Base-by-base conservation (phyloP, 2,888 invertebrate genomes). In the Nomada goodeniana region DNA sequence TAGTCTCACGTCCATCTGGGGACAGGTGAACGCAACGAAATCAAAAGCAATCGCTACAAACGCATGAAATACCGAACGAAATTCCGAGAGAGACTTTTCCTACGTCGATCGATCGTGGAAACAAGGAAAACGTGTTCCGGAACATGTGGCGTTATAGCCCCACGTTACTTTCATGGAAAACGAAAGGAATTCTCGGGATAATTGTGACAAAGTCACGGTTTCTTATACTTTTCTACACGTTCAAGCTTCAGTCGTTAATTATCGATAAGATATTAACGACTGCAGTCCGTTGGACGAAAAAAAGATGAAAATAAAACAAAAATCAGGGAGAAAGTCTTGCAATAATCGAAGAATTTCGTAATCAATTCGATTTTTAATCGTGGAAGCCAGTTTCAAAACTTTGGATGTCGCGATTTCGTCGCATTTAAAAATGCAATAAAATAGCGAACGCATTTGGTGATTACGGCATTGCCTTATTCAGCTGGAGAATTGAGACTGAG, bases 11-110 rank as follows among this genome's bases (percentile, higher is more conserved):
- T 67, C 65, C 36, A 23, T 36, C 20, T 11, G 20, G 20, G 23
- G 65, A 42, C 44, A 29, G 47, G 52, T 20, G 59, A 68, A 50
- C 44, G 63, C 64, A 50, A 64, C 57, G 29, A 71, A 63, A 47
- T 20, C 11, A 18, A 50, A 3, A 52, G n/a, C 5, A 60, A 67
- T 42, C 59, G 23, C 15, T 23, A 18, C 64, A 44, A 64, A 53
- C 26, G 44, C 61, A 11, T 53, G n/a, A 76, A 76, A 75, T 47
- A 15, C 57, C 63, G 59, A 26, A 70, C 11, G 64, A 70, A 77
- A 80, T 78, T 70, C 65, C 65, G 5, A 4, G 42, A 9, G 9
- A 2, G 15, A 79, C 79, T 76, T 76, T 36, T 79, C 69, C 53
- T 73, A 29, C 47, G 18, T 18, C 42, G 29, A 75, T 59, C 52